These are phyloP conservation scores for Pachyramphus minor DNA, from an alignment of 2,113 vertebrate genomes.

Conservation along the genomic window DNA sequence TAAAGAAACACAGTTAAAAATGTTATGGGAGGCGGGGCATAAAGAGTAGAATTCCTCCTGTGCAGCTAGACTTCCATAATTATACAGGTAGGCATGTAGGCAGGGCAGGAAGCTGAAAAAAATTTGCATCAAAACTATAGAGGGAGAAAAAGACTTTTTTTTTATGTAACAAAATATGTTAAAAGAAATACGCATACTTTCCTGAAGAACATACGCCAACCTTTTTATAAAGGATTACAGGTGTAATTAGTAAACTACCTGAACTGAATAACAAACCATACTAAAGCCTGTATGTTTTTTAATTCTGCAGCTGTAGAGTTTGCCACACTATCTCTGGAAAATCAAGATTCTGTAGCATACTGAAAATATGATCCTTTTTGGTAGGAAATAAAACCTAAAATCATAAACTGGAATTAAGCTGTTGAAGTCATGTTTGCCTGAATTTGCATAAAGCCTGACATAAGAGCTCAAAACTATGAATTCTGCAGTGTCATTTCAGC, in stretches of 20 bases:
- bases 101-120: background rate
- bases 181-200: background rate
- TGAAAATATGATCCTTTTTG: background rate
- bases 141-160: background rate
- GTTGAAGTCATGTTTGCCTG: background rate
- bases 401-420: background rate
- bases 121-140: fast-evolving
- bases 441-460: background rate
- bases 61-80: background rate
- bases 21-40: fast-evolving
- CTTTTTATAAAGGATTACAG: background rate
- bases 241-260: background rate
- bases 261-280: background rate
- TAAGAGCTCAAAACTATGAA: background rate
- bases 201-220: background rate
- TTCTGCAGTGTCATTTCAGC: background rate
- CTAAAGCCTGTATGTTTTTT: background rate
- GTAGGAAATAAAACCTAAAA: background rate
- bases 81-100: background rate
- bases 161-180: background rate
- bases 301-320: background rate
- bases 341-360: background rate
- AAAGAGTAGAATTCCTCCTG: background rate
- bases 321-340: background rate
- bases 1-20: background rate